Conservation (phyloP, 2,797 vertebrate species). For the Parambassis ranga region DNA sequence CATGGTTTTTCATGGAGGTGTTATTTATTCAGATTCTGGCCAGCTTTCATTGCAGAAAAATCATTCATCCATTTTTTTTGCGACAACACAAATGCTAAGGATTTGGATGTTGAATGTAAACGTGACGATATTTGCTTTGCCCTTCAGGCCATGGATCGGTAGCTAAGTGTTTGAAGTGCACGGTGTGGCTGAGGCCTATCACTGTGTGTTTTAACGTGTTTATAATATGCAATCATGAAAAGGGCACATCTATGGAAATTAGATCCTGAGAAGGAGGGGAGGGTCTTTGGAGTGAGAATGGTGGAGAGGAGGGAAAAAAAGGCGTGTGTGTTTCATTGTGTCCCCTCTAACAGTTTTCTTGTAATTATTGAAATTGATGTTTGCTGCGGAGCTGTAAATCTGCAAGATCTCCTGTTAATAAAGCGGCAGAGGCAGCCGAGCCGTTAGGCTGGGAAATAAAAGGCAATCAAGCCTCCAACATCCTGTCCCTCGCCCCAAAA, state of each 20-base stretch:
- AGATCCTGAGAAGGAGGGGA: constrained; percentile 41
- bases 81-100: constrained; percentile 38
- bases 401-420: constrained; percentile 77
- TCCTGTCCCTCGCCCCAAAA: constrained; percentile 73
- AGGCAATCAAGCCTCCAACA: constrained; percentile 81
- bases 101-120: constrained; percentile 57
- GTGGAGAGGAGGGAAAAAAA: neutral
- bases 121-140: constrained; percentile 61
- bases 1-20: neutral
- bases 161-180: constrained; percentile 57
- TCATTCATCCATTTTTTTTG: constrained; percentile 38
- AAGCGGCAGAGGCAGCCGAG: constrained; percentile 67
- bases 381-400: constrained; percentile 78
- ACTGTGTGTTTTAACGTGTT: constrained; percentile 69
- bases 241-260: constrained; percentile 68
- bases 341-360: constrained; percentile 74
- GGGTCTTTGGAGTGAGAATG: constrained; percentile 23
- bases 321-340: constrained; percentile 56
- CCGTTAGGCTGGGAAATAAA: constrained; percentile 78
- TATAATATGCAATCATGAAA: constrained; percentile 74
- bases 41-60: no score
- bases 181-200: constrained; percentile 65
- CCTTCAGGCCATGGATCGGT: constrained; percentile 47
- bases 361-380: constrained; percentile 84
- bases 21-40: neutral